phyloP scores from a whole-genome alignment of 2,113 vertebrate genomes.

The Hippocampus guttulatus region DNA sequence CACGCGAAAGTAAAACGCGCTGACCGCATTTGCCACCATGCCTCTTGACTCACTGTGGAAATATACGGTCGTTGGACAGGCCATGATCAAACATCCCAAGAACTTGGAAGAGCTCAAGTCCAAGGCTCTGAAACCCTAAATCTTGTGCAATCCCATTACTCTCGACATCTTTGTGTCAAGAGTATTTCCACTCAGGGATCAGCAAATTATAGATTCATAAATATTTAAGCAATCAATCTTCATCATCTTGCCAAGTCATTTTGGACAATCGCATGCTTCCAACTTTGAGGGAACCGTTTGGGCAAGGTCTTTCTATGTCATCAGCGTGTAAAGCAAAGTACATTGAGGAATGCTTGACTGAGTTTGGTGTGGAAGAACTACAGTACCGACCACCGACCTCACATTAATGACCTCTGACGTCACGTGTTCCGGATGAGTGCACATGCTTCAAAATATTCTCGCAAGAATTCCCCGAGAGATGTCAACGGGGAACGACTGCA shows the following conservation, averaged over 20 bases:
- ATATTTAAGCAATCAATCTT: not conserved
- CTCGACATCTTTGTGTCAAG: not conserved
- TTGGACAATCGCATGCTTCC: not conserved
- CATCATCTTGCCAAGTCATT: not conserved
- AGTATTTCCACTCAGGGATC: too few species aligned
- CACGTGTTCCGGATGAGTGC: not conserved
- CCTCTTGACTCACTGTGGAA: not conserved
- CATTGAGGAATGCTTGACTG: too few species aligned
- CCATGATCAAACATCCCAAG: not conserved
- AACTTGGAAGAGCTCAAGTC: not conserved
- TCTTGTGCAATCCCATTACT: not conserved
- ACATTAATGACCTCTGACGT: too few species aligned
- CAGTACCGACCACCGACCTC: too few species aligned
- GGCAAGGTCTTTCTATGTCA: too few species aligned
- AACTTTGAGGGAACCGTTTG: not conserved
- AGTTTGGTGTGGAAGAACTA: too few species aligned
- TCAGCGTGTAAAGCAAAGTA: too few species aligned
- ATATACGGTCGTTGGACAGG: not conserved
- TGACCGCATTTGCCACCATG: too few species aligned
- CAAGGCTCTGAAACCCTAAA: too few species aligned
- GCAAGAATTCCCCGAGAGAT: not conserved
- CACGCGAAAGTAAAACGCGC: not conserved
- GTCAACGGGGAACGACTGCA: not conserved
- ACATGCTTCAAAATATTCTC: not conserved
- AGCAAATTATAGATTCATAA: too few species aligned